These are phyloP conservation scores for Pachyuromys duprasi DNA, from an alignment of 2,797 vertebrate genomes.

Conservation along the genomic window DNA sequence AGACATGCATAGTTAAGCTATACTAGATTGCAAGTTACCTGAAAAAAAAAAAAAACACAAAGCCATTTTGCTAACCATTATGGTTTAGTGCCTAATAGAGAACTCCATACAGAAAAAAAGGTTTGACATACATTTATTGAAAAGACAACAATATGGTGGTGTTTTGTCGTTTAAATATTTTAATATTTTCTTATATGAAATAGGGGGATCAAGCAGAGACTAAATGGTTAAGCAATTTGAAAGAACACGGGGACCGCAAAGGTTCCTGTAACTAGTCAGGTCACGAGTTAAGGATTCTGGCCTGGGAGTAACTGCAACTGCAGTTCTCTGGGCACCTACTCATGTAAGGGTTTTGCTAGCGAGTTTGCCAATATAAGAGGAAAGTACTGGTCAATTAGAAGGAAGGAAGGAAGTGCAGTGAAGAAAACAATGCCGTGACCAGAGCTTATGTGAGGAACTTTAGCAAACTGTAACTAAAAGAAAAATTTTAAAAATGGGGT, in stretches of 20 bases:
- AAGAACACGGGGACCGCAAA: neutral
- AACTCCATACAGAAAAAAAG: neutral
- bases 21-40: neutral
- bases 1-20: neutral
- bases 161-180: neutral
- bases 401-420: neutral
- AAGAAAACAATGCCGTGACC: accelerated
- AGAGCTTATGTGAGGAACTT: too few species aligned
- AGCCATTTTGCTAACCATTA: neutral
- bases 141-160: neutral
- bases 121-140: neutral
- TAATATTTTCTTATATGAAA: neutral
- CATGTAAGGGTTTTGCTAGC: neutral
- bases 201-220: neutral
- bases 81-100: neutral
- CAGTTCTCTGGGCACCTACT: neutral
- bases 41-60: neutral
- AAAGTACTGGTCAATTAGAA: neutral
- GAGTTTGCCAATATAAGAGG: neutral
- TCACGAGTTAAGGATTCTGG: neutral
- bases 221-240: neutral
- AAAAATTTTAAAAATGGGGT: too few species aligned
- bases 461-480: neutral
- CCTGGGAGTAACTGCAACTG: neutral
- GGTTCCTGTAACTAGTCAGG: neutral